phyloP scores from a whole-genome alignment of 2,113 vertebrate genomes.

The Monarcha castaneiventris region DNA sequence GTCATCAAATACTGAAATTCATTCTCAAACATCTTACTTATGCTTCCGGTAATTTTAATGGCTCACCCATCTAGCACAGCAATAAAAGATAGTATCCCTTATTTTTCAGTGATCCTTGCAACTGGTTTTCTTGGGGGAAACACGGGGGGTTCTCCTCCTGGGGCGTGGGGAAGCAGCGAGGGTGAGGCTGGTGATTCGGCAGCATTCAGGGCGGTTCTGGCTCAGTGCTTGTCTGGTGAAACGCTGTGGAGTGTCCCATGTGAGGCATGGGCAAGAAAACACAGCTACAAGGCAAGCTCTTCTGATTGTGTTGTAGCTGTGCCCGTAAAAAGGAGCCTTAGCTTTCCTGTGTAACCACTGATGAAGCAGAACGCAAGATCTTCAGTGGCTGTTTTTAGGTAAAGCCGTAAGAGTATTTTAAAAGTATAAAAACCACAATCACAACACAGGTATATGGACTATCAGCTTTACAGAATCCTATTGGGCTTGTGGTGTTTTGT shows the following conservation, averaged over 20 bases:
- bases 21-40: not conserved
- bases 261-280: conserved; percentile 29
- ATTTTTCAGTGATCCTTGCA: not conserved
- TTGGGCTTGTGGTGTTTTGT: not conserved
- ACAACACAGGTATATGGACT: not conserved
- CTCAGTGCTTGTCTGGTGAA: not conserved
- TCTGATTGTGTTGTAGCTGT: not conserved
- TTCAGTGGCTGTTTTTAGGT: not conserved
- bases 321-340: not conserved
- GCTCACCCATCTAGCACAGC: not conserved
- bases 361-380: not conserved
- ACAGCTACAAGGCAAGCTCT: not conserved
- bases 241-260: conserved; percentile 41
- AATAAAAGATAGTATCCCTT: conserved; percentile 21
- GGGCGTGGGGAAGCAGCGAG: not conserved
- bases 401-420: not conserved
- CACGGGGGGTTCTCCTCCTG: not conserved
- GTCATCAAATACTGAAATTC: not conserved
- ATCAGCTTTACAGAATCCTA: not conserved
- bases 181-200: not conserved
- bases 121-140: not conserved
- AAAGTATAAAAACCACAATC: not conserved
- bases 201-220: not conserved
- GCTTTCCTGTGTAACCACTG: not conserved
- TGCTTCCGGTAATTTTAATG: not conserved